These are phyloP conservation scores for Notodonta dromedarius DNA, from an alignment of 2,888 invertebrate species.

Conservation along the genomic window DNA sequence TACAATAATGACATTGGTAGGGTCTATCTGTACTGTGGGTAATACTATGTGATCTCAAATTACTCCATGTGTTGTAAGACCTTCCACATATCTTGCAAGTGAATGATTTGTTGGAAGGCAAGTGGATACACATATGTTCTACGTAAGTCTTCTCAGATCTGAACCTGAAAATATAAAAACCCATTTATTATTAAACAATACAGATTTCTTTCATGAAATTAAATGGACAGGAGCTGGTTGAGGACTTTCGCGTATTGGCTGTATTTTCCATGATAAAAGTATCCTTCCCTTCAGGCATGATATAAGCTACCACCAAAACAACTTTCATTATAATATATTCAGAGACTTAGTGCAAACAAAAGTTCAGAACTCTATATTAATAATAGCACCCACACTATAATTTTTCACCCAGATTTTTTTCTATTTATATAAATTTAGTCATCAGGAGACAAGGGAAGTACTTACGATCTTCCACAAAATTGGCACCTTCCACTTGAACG, in stretches of 20 bases:
- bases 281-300: too few species aligned
- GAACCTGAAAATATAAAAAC: slow-evolving; percentile 76
- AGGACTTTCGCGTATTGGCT: too few species aligned
- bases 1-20: slow-evolving; percentile 87
- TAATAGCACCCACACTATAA: too few species aligned
- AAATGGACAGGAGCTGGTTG: too few species aligned
- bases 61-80: slow-evolving; percentile 88
- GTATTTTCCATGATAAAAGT: too few species aligned
- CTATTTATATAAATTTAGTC: neutral
- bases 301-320: too few species aligned
- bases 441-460: slow-evolving; percentile 23
- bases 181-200: too few species aligned
- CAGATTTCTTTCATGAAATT: too few species aligned
- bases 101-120: slow-evolving; percentile 46
- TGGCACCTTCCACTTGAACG: slow-evolving; percentile 86
- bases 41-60: slow-evolving; percentile 87
- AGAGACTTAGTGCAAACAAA: too few species aligned
- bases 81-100: slow-evolving; percentile 87
- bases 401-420: neutral
- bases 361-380: too few species aligned
- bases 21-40: slow-evolving; percentile 88
- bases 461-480: slow-evolving; percentile 88
- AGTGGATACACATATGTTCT: slow-evolving; percentile 83
- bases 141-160: slow-evolving; percentile 86
- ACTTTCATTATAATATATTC: too few species aligned